Conservation (phyloP, 1,140 invertebrate genomes). For the Drosophila leontia region DNA sequence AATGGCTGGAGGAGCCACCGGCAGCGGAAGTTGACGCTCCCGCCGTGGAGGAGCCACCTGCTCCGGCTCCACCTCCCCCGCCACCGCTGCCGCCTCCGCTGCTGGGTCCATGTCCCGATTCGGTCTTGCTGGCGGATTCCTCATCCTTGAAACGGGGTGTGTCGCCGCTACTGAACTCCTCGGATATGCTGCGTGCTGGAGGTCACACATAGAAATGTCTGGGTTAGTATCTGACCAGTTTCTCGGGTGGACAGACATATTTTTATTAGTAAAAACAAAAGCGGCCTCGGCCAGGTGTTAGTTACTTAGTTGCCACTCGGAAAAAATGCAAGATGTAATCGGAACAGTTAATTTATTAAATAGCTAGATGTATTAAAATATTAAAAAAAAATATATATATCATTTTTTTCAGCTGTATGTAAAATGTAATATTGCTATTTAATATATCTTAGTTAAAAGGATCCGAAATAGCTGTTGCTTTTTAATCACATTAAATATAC, state of each 20-base stretch:
- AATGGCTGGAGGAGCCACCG: slow-evolving; percentile 60
- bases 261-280: slow-evolving; percentile 48
- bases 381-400: background rate
- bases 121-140: slow-evolving; percentile 86
- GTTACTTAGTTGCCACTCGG: slow-evolving; percentile 18
- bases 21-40: slow-evolving; percentile 24
- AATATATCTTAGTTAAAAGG: too few species aligned
- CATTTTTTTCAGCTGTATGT: too few species aligned
- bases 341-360: background rate
- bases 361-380: background rate
- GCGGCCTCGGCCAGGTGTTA: slow-evolving; percentile 28
- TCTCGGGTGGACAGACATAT: background rate
- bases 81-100: slow-evolving; percentile 47
- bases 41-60: slow-evolving; percentile 33
- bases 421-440: too few species aligned
- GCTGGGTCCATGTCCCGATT: slow-evolving; percentile 69
- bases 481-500: too few species aligned
- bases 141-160: slow-evolving; percentile 88
- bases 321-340: background rate
- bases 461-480: too few species aligned
- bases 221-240: slow-evolving; percentile 25
- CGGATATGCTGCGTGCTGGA: slow-evolving; percentile 93
- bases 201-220: slow-evolving; percentile 33
- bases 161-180: slow-evolving; percentile 93
- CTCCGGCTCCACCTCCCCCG: slow-evolving; percentile 28